Evolutionary conservation across 2,113 vertebrate genomes (phyloP), one percentile per base, ranked within the genome.

Genomic region (Cynopterus brachyotis): DNA sequence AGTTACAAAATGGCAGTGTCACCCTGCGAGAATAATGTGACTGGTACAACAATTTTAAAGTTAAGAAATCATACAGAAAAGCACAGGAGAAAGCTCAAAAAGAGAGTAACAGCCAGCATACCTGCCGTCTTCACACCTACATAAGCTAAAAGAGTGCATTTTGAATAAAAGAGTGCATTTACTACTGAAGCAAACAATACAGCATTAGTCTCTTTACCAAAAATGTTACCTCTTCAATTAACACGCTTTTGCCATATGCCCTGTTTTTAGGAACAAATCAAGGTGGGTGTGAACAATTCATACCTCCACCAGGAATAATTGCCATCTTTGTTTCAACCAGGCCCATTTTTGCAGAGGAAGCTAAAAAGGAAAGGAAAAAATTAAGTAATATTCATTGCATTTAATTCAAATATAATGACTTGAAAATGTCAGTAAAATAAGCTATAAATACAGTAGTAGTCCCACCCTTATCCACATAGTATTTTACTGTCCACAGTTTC

Each of bases 271-370:
- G 24, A 83, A 80, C 26, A 95, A 28, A 91, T 17, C 60, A 70
- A 76, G 82, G 80, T 1, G 3, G n/a, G 37, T 1, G 17, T 20
- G 47, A 95, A 55, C 8, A 55, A 78, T 84, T 89, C 99, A 98
- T 99, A 99, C 99, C 99, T 99, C 99, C 99, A 97, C 99, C 99
- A 55, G 99, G 99, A 98, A 99, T 99, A 91, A 99, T 99, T 0
- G 99, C 99, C 96, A 99, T 95, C 97, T 99, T 99, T 13, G 99
- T 99, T 98, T 99, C 99, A 89, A 99, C 99, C 9, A 99, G 98
- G 86, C 99, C 99, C 99, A 99, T 99, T 98, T 99, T 99, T 10
- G 99, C 99, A 97, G 99, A 98, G 78, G 99, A 98, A 22, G 99
- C 99, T 99, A 86, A 97, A 98, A 96, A 87, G 73, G 81, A 97